A percentile compares a stretch with the other conserved stretches of the same genome.
Conservation (phyloP, 2,797 vertebrate genomes). For the Ispidina picta region DNA sequence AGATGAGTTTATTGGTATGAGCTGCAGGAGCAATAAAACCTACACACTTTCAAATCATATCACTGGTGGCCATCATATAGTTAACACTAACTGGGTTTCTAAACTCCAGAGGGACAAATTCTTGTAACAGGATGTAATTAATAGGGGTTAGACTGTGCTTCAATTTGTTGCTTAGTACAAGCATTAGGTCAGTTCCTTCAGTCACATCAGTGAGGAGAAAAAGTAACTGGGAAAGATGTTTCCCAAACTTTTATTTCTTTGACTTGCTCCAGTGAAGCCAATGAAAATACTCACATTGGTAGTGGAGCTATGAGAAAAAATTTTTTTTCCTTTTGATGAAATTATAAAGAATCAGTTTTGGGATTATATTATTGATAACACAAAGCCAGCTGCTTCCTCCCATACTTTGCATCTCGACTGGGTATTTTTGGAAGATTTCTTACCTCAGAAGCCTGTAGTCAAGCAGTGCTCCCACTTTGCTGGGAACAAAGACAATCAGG, state of each 20-base stretch:
- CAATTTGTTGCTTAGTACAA: neutral
- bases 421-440: constrained; percentile 9
- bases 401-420: neutral
- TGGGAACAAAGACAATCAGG: constrained; percentile 13
- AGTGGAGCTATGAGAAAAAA: neutral
- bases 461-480: neutral
- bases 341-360: neutral
- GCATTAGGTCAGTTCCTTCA: neutral
- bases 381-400: neutral
- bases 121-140: neutral
- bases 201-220: neutral
- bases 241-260: neutral
- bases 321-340: neutral
- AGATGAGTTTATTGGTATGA: neutral
- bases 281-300: neutral
- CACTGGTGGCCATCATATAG: neutral
- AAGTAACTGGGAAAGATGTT: neutral
- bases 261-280: neutral
- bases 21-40: neutral
- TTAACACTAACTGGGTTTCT: neutral
- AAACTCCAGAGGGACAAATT: neutral
- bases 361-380: neutral
- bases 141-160: neutral
- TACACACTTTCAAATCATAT: neutral
- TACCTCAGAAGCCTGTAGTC: neutral